Evolutionary conservation across 2,113 vertebrate species (phyloP).

Genomic region (Pangasianodon gigas): DNA sequence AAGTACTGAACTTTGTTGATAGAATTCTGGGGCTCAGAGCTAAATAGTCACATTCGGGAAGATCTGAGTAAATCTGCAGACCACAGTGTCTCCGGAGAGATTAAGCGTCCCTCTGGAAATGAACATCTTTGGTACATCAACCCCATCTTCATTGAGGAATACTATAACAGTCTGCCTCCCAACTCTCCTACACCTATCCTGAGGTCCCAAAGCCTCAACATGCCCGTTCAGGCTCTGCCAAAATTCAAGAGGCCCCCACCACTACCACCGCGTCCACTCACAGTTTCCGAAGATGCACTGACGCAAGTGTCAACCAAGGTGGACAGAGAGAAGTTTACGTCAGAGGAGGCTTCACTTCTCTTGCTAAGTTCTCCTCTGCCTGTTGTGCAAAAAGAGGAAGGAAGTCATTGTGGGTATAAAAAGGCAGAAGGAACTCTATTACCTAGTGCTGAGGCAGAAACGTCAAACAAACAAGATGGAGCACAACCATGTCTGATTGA

Average conservation of each 20-base stretch:
- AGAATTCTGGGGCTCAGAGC: constrained; percentile 90
- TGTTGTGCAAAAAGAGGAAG: constrained; percentile 64
- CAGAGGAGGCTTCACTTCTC: constrained; percentile 25
- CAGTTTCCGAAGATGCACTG: constrained; percentile 23
- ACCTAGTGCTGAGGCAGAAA: constrained; percentile 48
- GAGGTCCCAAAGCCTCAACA: constrained; percentile 61
- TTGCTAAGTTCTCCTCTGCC: constrained; percentile 47
- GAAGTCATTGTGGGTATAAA: constrained; percentile 53
- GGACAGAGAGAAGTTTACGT: constrained; percentile 48
- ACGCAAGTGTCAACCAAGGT: constrained; percentile 45
- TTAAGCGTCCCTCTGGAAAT: constrained; percentile 75
- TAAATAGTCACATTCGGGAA: constrained; percentile 70
- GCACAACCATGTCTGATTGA: constrained; percentile 13
- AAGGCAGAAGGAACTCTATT: constrained; percentile 23
- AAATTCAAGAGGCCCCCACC: constrained; percentile 77
- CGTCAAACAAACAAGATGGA: constrained; percentile 41
- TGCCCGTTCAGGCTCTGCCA: constrained; percentile 54
- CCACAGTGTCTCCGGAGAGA: constrained; percentile 75
- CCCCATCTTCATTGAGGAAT: constrained; percentile 85
- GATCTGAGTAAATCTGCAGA: constrained; percentile 44
- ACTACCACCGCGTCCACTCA: constrained; percentile 72
- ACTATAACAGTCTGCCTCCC: constrained; percentile 54
- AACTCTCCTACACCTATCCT: constrained; percentile 54
- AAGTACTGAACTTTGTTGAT: constrained; percentile 9
- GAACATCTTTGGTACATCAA: constrained; percentile 85